A percentile compares a stretch with the other conserved stretches of the same genome.
phyloP scores from a whole-genome alignment of 2,797 vertebrate genomes.

The Bufotes viridis region DNA sequence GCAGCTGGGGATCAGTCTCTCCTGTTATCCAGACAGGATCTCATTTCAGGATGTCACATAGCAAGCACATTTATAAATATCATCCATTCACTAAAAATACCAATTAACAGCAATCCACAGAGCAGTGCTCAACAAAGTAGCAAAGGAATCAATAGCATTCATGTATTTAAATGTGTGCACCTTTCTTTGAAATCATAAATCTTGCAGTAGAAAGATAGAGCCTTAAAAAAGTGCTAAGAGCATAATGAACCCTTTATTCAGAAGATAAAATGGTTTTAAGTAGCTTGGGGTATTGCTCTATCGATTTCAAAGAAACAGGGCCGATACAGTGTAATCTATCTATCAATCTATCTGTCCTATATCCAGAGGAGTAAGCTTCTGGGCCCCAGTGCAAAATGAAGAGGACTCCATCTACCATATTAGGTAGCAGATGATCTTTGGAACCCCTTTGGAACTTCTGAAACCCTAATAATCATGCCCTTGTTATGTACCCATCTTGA shows the following conservation, averaged over 20 bases:
- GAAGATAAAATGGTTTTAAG: constrained; percentile 4
- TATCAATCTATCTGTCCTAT: neutral
- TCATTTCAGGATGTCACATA: constrained; percentile 28
- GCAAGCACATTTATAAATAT: constrained; percentile 39
- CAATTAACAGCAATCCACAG: constrained; percentile 26
- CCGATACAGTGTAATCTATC: neutral
- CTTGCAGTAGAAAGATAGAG: constrained; percentile 7
- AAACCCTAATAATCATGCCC: no score
- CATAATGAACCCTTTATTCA: neutral
- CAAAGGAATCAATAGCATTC: constrained; percentile 31
- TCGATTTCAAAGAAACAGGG: neutral
- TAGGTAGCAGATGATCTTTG: no score
- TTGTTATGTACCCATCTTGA: no score
- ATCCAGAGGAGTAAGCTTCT: neutral
- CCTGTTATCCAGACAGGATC: constrained; percentile 25
- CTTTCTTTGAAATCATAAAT: constrained; percentile 26
- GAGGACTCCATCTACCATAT: neutral
- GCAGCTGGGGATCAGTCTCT: constrained; percentile 2
- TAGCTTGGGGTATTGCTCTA: constrained; percentile 2
- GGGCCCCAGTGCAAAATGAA: neutral
- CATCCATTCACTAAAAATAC: constrained; percentile 31
- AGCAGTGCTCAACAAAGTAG: neutral
- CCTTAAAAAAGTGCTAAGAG: neutral
- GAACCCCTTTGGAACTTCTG: no score
- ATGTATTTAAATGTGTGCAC: constrained; percentile 13